A percentile compares a stretch with the other conserved stretches of the same genome.
Conservation (phyloP, 2,113 vertebrate genomes). For the Bubo scandiacus region DNA sequence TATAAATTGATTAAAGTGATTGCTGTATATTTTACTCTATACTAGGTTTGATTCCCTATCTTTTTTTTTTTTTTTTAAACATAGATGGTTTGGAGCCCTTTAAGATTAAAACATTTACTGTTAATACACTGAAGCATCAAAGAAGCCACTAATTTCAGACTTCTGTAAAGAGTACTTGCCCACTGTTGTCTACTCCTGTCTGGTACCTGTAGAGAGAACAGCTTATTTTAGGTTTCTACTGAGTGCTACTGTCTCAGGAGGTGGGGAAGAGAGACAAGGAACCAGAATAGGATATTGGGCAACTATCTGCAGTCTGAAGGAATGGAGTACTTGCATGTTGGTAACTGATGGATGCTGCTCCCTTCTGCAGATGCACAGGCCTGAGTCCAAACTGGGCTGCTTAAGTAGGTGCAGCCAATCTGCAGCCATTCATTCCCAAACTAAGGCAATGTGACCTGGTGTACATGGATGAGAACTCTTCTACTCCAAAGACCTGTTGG, state of each 20-base stretch:
- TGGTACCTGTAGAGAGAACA: background rate
- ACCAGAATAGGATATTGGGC: background rate
- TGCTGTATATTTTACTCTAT: background rate
- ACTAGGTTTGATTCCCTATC: background rate
- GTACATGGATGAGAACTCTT: background rate
- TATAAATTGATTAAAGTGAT: background rate
- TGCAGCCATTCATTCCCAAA: background rate
- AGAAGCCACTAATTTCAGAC: background rate
- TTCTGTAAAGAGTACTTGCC: background rate
- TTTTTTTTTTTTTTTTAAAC: background rate
- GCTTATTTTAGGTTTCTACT: background rate
- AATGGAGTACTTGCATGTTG: background rate
- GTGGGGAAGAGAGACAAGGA: background rate
- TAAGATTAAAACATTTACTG: background rate
- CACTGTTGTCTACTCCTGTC: background rate
- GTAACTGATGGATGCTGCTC: background rate
- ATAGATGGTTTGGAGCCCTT: background rate
- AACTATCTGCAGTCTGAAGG: background rate
- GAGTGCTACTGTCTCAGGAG: background rate
- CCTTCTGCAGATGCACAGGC: background rate
- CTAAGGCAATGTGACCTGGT: background rate
- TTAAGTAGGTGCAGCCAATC: background rate
- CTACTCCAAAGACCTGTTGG: background rate
- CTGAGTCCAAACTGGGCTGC: background rate
- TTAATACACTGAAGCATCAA: background rate